These are phyloP conservation scores for Lytechinus pictus DNA, from an alignment of 35 echinoderm and acorn worm species.

Conservation along the genomic window DNA sequence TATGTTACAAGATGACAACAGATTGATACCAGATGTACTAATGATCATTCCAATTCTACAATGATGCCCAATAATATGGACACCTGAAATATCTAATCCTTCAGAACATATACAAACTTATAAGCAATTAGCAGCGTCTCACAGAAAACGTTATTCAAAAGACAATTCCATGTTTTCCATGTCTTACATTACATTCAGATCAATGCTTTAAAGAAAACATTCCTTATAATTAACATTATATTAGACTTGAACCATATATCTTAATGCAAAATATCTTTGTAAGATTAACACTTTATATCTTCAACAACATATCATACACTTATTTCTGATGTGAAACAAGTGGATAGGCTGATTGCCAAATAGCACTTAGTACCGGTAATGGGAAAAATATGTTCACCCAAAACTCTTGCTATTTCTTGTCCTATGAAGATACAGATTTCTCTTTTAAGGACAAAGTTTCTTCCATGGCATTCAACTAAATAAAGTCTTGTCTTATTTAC, in stretches of 20 bases:
- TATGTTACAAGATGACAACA: neutral
- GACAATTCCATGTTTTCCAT: neutral
- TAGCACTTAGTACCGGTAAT: neutral
- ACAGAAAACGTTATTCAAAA: no score
- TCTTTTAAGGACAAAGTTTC: neutral
- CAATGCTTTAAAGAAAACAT: neutral
- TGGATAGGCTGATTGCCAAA: neutral
- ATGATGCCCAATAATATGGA: no score
- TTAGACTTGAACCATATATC: no score
- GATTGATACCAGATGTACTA: neutral
- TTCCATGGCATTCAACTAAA: no score
- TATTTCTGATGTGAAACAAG: neutral
- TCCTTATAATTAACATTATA: neutral
- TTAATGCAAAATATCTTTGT: no score
- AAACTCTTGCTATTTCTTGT: neutral
- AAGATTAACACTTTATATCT: neutral
- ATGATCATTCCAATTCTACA: no score
- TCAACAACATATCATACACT: neutral
- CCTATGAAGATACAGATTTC: neutral
- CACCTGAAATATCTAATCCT: neutral
- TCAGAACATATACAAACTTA: neutral
- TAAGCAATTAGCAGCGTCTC: neutral
- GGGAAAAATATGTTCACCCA: neutral
- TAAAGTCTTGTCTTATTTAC: no score
- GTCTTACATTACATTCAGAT: neutral